These are phyloP conservation scores for Syngnathus floridae DNA, from an alignment of 2,113 vertebrate genomes.

Conservation along the genomic window DNA sequence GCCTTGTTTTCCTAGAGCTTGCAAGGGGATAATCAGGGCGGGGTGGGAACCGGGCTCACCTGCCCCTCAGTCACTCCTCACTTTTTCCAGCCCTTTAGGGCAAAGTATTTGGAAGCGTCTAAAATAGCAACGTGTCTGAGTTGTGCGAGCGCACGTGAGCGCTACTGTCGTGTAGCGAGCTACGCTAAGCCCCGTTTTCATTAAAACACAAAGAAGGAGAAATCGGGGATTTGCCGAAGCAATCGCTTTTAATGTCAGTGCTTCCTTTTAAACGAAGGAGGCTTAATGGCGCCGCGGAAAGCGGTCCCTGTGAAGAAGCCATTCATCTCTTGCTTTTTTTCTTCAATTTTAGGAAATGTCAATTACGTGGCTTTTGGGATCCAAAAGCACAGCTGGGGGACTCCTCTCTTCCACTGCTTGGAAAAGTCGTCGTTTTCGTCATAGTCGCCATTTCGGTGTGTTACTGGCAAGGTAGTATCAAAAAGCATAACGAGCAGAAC, in stretches of 20 bases:
- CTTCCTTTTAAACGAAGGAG: constrained; percentile 70
- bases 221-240: constrained; percentile 53
- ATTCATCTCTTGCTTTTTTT: constrained; percentile 69
- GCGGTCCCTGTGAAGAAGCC: constrained; percentile 62
- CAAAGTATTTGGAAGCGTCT: constrained; percentile 58
- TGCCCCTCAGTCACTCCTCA: constrained; percentile 63
- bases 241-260: constrained; percentile 66
- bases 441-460: background rate
- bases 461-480: background rate
- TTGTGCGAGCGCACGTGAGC: constrained; percentile 45
- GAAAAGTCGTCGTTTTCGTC: background rate
- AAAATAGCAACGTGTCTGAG: constrained; percentile 55
- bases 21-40: constrained; percentile 46
- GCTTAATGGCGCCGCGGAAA: constrained; percentile 68
- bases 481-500: too few species aligned
- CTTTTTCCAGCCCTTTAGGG: constrained; percentile 68
- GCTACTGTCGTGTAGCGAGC: constrained; percentile 32
- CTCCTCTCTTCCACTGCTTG: background rate
- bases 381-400: background rate
- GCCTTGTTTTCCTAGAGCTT: constrained; percentile 62
- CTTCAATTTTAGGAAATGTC: constrained; percentile 68
- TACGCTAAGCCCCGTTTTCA: constrained; percentile 52
- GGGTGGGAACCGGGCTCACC: constrained; percentile 64
- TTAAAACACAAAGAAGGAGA: constrained; percentile 56
- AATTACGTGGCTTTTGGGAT: constrained; percentile 45